Percentiles rank a stretch among this genome's conserved stretches.
Conservation (phyloP, 2,113 vertebrate genomes). For the Meleagris gallopavo region DNA sequence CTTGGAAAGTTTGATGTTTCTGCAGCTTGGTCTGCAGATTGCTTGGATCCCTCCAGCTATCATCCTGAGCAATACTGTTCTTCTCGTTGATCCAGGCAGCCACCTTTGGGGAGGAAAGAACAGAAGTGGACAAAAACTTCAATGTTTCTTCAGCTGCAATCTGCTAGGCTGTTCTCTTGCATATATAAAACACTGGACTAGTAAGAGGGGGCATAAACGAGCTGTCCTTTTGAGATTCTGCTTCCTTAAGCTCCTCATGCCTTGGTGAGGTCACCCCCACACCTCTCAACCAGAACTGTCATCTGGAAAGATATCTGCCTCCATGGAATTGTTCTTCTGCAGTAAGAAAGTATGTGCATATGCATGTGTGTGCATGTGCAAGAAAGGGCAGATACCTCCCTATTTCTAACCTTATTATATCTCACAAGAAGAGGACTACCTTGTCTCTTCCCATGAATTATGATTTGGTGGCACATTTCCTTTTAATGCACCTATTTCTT, state of each 20-base stretch:
- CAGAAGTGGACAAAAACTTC: neutral
- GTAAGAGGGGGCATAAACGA: neutral
- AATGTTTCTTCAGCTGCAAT: neutral
- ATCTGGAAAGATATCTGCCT: neutral
- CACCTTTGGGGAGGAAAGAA: slow-evolving; percentile 72
- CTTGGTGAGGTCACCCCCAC: neutral
- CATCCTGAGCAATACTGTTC: slow-evolving; percentile 84
- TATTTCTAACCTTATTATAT: neutral
- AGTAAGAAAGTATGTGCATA: neutral
- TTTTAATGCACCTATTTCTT: neutral
- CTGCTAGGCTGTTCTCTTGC: neutral
- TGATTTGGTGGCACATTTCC: neutral
- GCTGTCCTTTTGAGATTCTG: neutral
- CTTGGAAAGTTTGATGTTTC: slow-evolving; percentile 87
- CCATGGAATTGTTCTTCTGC: neutral
- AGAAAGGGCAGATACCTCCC: neutral
- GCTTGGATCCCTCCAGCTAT: slow-evolving; percentile 85
- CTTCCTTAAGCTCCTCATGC: neutral
- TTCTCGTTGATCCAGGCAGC: slow-evolving; percentile 88
- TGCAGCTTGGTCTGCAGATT: slow-evolving; percentile 85
- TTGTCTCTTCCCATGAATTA: neutral
- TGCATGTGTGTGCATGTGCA: neutral
- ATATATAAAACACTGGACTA: neutral
- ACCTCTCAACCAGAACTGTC: neutral
- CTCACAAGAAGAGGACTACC: neutral